These are phyloP conservation scores for Atopsyche davidsoni DNA, from an alignment of 1,140 invertebrate genomes.

Conservation along the genomic window DNA sequence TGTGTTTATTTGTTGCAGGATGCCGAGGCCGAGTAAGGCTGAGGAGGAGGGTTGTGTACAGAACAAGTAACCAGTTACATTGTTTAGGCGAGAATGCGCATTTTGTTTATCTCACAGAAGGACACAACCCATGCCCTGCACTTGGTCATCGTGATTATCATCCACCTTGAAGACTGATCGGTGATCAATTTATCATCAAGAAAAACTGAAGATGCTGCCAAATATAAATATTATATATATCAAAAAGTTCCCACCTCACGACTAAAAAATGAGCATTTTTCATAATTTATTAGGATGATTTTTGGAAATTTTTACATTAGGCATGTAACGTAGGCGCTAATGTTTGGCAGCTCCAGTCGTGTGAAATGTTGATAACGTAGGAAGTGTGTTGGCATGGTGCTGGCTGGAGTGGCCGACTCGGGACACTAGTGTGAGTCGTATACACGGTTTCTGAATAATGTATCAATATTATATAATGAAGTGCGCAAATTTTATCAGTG, in stretches of 20 bases:
- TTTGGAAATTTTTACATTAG: constrained; percentile 24
- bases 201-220: constrained; percentile 20
- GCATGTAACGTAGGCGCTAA: not conserved
- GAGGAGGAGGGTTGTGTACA: constrained; percentile 24
- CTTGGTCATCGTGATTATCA: constrained; percentile 7
- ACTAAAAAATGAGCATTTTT: constrained; percentile 7
- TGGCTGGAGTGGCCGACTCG: constrained; percentile 1
- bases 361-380: not conserved
- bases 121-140: constrained; percentile 18
- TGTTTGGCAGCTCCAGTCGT: constrained; percentile 8
- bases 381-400: constrained; percentile 5
- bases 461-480: constrained; percentile 21
- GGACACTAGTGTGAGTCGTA: constrained; percentile 21
- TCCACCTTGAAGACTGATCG: constrained; percentile 25
- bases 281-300: constrained; percentile 10
- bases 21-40: constrained; percentile 17
- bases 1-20: constrained; percentile 18
- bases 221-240: constrained; percentile 18
- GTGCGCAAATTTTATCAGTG: constrained; percentile 31
- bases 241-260: constrained; percentile 12
- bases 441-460: constrained; percentile 21
- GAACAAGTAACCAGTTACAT: constrained; percentile 9
- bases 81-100: constrained; percentile 21
- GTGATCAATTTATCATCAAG: constrained; percentile 14
- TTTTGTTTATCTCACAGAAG: constrained; percentile 14